Percentiles rank a stretch among this genome's conserved stretches.
Evolutionary conservation across 2,797 vertebrate species (phyloP).

Genomic region (Peromyscus aztecus): DNA sequence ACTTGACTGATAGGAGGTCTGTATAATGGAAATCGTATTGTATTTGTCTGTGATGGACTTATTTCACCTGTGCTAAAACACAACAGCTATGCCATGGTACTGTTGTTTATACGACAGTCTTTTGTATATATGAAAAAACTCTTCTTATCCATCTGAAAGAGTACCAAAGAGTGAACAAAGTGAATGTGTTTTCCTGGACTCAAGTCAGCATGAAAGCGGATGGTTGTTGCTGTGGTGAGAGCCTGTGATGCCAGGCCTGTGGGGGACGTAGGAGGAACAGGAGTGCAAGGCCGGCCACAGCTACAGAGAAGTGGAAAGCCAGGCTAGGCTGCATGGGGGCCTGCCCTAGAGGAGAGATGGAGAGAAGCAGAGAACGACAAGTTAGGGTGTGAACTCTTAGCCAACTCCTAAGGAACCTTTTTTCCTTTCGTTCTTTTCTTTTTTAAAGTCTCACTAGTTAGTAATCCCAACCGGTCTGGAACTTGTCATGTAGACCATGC

Average conservation of each 20-base stretch:
- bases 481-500: background rate
- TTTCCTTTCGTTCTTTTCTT: background rate
- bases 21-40: background rate
- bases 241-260: background rate
- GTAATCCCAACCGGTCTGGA: background rate
- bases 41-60: background rate
- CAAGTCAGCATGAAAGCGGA: background rate
- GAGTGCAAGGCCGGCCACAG: accelerated
- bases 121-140: background rate
- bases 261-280: background rate
- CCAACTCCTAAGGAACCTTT: background rate
- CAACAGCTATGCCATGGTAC: background rate
- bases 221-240: background rate
- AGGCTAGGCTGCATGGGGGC: no score
- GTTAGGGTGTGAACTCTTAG: background rate
- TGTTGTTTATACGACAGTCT: background rate
- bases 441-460: background rate
- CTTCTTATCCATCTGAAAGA: background rate
- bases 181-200: no score
- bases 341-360: background rate
- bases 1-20: background rate
- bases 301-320: background rate
- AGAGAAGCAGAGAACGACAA: background rate
- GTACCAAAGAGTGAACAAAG: background rate
- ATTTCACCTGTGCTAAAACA: background rate